Conservation (phyloP, 2,797 vertebrate species). For the Hemitrygon akajei region DNA sequence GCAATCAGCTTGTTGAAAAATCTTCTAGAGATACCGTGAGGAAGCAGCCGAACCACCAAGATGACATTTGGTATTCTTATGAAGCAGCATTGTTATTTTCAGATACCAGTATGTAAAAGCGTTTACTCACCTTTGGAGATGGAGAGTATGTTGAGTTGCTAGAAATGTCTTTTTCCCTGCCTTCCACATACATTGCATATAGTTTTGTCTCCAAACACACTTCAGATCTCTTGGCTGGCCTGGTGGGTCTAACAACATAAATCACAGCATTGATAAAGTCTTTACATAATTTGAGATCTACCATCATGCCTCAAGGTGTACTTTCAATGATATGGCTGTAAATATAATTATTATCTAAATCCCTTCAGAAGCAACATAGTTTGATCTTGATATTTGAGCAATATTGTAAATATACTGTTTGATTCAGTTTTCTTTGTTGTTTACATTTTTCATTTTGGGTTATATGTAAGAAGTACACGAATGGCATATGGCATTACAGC, state of each 20-base stretch:
- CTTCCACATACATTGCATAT: conserved; percentile 54
- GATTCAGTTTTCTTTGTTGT: too few species aligned
- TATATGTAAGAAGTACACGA: too few species aligned
- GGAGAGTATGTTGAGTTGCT: conserved; percentile 46
- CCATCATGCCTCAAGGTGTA: not conserved
- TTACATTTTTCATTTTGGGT: too few species aligned
- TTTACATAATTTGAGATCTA: not conserved
- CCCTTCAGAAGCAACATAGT: too few species aligned
- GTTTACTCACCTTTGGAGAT: conserved; percentile 51
- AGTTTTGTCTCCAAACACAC: conserved; percentile 49
- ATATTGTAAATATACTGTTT: too few species aligned
- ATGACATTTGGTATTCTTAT: not conserved
- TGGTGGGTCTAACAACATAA: conserved; percentile 51
- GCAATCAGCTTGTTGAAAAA: too few species aligned
- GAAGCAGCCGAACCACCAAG: too few species aligned
- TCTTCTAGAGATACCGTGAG: too few species aligned
- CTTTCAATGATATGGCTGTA: too few species aligned
- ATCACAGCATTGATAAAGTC: conserved; percentile 35
- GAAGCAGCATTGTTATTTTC: not conserved
- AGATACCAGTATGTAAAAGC: not conserved
- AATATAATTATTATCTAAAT: too few species aligned
- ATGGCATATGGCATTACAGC: too few species aligned
- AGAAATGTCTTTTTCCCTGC: conserved; percentile 49
- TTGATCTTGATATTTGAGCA: too few species aligned
- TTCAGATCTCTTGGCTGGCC: conserved; percentile 50